Base-by-base conservation (phyloP, 2,888 invertebrate species). In the Exephanes ischioxanthus region DNA sequence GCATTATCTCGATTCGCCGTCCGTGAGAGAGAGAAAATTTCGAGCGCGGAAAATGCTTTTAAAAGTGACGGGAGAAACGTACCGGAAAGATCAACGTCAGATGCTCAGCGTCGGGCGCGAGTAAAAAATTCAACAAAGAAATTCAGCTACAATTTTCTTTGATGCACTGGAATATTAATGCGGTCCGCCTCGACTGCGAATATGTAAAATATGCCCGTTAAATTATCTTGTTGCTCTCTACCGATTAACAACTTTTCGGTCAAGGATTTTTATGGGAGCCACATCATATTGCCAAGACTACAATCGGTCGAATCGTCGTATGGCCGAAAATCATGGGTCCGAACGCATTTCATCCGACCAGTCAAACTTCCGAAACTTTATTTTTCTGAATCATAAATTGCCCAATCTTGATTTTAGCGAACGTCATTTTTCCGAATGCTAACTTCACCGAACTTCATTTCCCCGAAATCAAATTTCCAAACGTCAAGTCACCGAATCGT, bases 1-100 rank as follows among this genome's bases (percentile, higher is more conserved):
- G 61, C 61, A 73, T 73, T 61, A 73, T 61, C 73, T 63, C 63
- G 63, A 16, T 58, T 63, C 63, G 63, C 11, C 63, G 33, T 33
- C 30, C 2, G 63, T n/a, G 33, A 48, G 45, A 4, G 63, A 33
- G 30, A 33, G 48, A 75, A 75, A 51, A 75, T 51, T 63, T 66
- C 30, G 33, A 63, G 63, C 33, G 51, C 14, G 63, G 48, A 63
- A 58, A 51, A 63, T 51, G 30, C 58, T 66, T 63, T 66, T 48
- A 45, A 22, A 45, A 26, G 19, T 51, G 48, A 63, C 63, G 63
- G 33, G 22, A 63, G 48, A 63, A 63, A 75, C 63, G 61, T 30
- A n/a, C 5, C n/a, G 33, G 4, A 63, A 63, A 75, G 75, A 26
- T 63, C 19, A 75, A 30, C 63, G 48, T 75, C 63, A n/a, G 14